phyloP scores from a whole-genome alignment of 2,113 vertebrate genomes.

The human region GRCh38 chr3:160101501-160102000 shows the following conservation, averaged over 20 bases:
- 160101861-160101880: too few relatives aligned
- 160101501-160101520: too few relatives aligned
- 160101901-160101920: constrained; percentile 57
- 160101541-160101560: constrained; percentile 92
- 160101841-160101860: too few relatives aligned
- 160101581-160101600: constrained; percentile 96
- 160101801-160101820: too few relatives aligned
- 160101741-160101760: too few relatives aligned
- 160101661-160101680: constrained; percentile 81
- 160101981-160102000: constrained; percentile 96
- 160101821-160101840: too few relatives aligned
- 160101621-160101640: constrained; percentile 83
- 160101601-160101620: constrained; percentile 87
- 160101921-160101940: constrained; percentile 93
- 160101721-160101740: constrained; percentile 60
- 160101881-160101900: too few relatives aligned
- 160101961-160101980: constrained; percentile 93
- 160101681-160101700: constrained; percentile 86
- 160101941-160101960: constrained; percentile 94
- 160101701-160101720: constrained; percentile 85
- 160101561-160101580: constrained; percentile 96
- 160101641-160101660: constrained; percentile 76
- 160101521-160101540: too few relatives aligned
- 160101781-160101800: too few relatives aligned
- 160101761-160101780: too few relatives aligned